These are phyloP conservation scores for Epicauta chinensis DNA, from an alignment of 1,140 invertebrate species.

Conservation along the genomic window DNA sequence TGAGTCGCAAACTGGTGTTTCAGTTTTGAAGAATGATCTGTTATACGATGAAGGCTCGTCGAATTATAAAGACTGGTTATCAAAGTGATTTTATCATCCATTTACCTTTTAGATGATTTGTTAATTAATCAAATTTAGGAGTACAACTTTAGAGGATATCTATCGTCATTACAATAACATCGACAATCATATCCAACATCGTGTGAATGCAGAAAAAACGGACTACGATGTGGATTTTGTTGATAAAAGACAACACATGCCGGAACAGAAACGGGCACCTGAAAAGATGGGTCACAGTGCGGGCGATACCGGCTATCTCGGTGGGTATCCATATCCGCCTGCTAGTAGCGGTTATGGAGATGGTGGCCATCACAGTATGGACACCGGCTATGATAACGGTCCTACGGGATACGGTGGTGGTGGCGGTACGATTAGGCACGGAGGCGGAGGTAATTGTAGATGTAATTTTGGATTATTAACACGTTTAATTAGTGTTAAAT, in stretches of 20 bases:
- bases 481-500: too few species aligned
- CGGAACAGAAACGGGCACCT: not conserved
- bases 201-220: constrained; percentile 35
- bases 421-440: constrained; percentile 14
- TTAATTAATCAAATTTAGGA: constrained; percentile 38
- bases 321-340: constrained; percentile 4
- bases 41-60: constrained; percentile 58
- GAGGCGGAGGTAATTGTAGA: constrained; percentile 3
- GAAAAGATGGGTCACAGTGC: constrained; percentile 23
- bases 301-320: constrained; percentile 12
- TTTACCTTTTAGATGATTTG: not conserved
- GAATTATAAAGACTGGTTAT: constrained; percentile 62
- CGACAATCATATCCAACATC: constrained; percentile 32
- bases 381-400: constrained; percentile 6
- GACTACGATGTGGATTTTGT: constrained; percentile 47
- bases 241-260: constrained; percentile 31
- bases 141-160: constrained; percentile 55
- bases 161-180: constrained; percentile 47
- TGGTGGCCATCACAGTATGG: constrained; percentile 1
- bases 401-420: constrained; percentile 1
- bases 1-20: constrained; percentile 31
- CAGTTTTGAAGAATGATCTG: constrained; percentile 45
- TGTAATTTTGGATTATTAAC: too few species aligned
- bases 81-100: constrained; percentile 47
- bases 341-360: not conserved